Conservation (phyloP, 2,888 invertebrate species). For the Catocala nupta region DNA sequence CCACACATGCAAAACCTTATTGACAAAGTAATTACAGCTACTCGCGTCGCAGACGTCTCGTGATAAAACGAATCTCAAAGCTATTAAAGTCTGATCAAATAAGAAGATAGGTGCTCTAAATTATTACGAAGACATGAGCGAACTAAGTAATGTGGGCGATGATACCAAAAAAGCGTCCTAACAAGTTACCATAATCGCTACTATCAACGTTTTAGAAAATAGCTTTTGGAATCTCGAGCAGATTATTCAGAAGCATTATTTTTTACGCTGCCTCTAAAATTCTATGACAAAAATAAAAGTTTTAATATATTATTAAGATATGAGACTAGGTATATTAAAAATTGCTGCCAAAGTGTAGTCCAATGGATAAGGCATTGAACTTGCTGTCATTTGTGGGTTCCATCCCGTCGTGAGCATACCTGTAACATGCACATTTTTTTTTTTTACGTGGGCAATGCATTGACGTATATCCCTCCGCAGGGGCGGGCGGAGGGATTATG, state of each 20-base stretch:
- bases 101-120: constrained; percentile 13
- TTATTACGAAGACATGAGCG: constrained; percentile 2
- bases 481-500: no score
- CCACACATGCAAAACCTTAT: not conserved
- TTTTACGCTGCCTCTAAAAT: not conserved
- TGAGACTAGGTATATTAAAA: no score
- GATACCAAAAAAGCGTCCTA: constrained; percentile 6
- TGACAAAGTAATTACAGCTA: constrained; percentile 11
- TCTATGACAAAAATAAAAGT: no score
- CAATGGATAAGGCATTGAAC: no score
- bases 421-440: no score
- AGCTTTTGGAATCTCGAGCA: not conserved
- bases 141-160: constrained; percentile 5
- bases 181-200: constrained; percentile 3
- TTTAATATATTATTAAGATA: no score
- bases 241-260: not conserved
- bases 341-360: no score
- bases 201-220: not conserved
- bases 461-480: no score
- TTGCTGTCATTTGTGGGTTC: no score
- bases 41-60: not conserved
- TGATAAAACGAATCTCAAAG: constrained; percentile 1
- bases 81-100: constrained; percentile 13
- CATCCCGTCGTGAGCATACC: no score
- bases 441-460: no score